phyloP scores from a whole-genome alignment of 2,888 invertebrate genomes.

The Heteropelma amictum region DNA sequence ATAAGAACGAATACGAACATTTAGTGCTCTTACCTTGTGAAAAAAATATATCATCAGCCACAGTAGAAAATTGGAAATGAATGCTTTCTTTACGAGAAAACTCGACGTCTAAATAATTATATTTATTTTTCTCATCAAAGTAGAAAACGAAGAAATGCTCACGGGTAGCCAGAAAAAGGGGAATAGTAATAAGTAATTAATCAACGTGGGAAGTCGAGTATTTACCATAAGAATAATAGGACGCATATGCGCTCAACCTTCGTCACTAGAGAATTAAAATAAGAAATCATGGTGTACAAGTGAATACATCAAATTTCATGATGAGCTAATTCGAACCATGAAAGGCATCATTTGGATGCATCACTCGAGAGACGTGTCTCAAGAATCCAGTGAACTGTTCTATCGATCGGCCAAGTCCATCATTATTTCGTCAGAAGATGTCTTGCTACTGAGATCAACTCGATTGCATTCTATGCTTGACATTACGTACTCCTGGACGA shows the following conservation, averaged over 20 bases:
- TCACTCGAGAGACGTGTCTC: neutral
- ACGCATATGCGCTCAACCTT: constrained; percentile 2
- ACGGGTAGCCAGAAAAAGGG: neutral
- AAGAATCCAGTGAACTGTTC: constrained; percentile 21
- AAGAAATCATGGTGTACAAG: neutral
- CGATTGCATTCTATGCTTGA: constrained; percentile 12
- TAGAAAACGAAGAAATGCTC: too few species aligned
- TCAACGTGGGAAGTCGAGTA: constrained; percentile 1
- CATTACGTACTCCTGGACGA: constrained; percentile 1
- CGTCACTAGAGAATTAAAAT: constrained; percentile 20
- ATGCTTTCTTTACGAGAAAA: too few species aligned
- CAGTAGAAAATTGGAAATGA: too few species aligned
- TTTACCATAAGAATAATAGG: constrained; percentile 32
- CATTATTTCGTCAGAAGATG: constrained; percentile 43
- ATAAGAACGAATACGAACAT: too few species aligned
- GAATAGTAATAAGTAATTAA: constrained; percentile 29
- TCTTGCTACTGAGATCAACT: constrained; percentile 14
- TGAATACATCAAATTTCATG: constrained; percentile 18
- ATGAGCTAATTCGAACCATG: constrained; percentile 20
- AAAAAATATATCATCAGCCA: too few species aligned
- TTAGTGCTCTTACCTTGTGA: too few species aligned
- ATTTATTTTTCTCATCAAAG: too few species aligned
- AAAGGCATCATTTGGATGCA: constrained; percentile 18
- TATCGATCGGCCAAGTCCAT: constrained; percentile 37
- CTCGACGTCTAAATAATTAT: too few species aligned